Conservation (phyloP, 2,113 vertebrate species). For the Tachycineta bicolor region DNA sequence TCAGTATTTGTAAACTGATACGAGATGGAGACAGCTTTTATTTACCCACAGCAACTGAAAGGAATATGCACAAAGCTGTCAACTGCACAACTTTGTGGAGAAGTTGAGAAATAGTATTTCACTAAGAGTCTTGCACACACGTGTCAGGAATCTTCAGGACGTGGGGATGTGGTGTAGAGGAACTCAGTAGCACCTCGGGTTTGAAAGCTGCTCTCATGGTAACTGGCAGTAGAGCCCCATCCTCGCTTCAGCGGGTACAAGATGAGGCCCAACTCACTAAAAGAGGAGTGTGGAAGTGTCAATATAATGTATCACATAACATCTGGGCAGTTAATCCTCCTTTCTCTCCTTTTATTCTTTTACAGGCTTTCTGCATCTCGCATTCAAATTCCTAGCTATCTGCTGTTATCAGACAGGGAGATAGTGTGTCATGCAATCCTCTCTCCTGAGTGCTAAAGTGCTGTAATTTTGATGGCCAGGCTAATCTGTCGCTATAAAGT, state of each 20-base stretch:
- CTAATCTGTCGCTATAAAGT: constrained; percentile 43
- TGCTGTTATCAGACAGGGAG: neutral
- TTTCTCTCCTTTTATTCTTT: constrained; percentile 49
- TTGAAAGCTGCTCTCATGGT: neutral
- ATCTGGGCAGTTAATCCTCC: neutral
- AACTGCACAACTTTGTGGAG: neutral
- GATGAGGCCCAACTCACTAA: neutral
- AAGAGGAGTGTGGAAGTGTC: neutral
- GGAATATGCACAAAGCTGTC: fast-evolving
- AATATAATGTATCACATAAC: neutral
- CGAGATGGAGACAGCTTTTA: neutral
- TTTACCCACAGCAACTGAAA: neutral
- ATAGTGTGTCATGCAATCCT: constrained; percentile 48
- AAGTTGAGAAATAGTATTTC: neutral
- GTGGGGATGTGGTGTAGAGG: neutral
- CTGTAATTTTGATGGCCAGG: constrained; percentile 52
- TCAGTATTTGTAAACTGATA: neutral
- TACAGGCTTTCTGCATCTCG: neutral
- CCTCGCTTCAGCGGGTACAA: neutral
- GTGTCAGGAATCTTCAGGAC: neutral
- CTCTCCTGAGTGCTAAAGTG: constrained; percentile 43
- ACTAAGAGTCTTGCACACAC: fast-evolving
- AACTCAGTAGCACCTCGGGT: fast-evolving
- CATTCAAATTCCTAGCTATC: constrained; percentile 45
- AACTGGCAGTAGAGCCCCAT: neutral